Conservation (phyloP, 2,113 vertebrate species). For the Catagonus wagneri region DNA sequence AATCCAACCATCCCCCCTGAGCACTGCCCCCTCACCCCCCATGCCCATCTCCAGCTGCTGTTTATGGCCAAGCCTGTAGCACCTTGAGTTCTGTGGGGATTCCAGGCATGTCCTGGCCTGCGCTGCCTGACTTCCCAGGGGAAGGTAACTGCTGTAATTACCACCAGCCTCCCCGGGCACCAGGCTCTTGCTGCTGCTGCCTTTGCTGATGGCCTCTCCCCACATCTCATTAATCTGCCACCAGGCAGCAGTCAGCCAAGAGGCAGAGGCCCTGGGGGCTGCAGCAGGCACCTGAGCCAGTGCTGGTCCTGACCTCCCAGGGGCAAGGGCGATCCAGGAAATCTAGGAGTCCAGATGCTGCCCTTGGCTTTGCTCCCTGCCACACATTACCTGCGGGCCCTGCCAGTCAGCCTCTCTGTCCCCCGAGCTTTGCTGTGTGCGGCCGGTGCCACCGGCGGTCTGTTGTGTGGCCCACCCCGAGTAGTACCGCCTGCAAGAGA, state of each 20-base stretch:
- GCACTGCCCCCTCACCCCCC: neutral
- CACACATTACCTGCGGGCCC: conserved; percentile 93
- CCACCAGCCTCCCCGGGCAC: conserved; percentile 36
- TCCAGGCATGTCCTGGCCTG: conserved; percentile 54
- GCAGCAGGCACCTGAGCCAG: neutral
- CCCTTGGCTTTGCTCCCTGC: neutral
- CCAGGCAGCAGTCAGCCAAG: conserved; percentile 48
- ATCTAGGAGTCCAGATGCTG: neutral
- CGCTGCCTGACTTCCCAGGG: conserved; percentile 1
- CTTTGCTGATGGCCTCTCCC: conserved; percentile 38
- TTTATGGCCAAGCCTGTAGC: conserved; percentile 42
- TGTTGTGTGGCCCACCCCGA: conserved; percentile 86
- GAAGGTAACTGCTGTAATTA: conserved; percentile 73
- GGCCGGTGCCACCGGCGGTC: conserved; percentile 85
- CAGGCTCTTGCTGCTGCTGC: conserved; percentile 28
- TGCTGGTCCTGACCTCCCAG: neutral
- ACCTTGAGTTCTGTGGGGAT: conserved; percentile 54
- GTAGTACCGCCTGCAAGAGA: conserved; percentile 88
- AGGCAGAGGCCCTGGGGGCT: neutral
- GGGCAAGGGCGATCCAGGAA: neutral
- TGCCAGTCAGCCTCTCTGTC: conserved; percentile 96
- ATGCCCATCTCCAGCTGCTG: conserved; percentile 62
- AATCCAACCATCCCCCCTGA: neutral
- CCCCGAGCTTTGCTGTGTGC: conserved; percentile 94
- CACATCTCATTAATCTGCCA: conserved; percentile 68